Percentiles rank a stretch among this genome's conserved stretches.
Conservation (phyloP, 2,888 invertebrate species). For the Drosophila phalerata region DNA sequence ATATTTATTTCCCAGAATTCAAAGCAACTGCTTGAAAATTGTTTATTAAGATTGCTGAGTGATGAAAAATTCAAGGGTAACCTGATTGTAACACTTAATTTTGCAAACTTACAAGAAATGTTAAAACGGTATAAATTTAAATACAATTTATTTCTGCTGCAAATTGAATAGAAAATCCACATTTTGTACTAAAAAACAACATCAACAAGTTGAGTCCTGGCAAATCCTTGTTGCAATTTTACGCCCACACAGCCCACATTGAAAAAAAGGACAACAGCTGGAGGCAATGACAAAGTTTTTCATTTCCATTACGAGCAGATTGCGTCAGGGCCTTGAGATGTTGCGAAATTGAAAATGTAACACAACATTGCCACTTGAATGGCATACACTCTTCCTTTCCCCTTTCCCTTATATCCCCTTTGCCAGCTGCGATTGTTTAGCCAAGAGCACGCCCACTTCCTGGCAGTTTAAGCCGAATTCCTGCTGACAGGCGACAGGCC, state of each 20-base stretch:
- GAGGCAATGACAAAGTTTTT: constrained; percentile 35
- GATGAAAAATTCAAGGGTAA: neutral
- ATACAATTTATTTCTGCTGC: neutral
- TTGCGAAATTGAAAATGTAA: constrained; percentile 63
- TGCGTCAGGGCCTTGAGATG: constrained; percentile 55
- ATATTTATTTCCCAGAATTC: neutral
- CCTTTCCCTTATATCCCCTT: neutral
- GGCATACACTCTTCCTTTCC: constrained; percentile 4
- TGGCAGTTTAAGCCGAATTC: constrained; percentile 67
- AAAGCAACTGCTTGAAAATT: neutral
- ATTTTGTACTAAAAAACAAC: neutral
- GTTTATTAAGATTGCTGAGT: neutral
- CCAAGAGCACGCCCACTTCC: constrained; percentile 38
- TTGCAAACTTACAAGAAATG: neutral
- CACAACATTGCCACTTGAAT: constrained; percentile 46
- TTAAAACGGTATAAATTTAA: neutral
- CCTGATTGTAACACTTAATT: neutral
- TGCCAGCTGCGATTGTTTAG: constrained; percentile 5
- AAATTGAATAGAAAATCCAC: neutral
- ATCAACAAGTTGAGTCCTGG: constrained; percentile 46
- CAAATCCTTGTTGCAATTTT: constrained; percentile 16
- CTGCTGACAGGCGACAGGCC: constrained; percentile 55
- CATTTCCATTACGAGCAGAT: constrained; percentile 46
- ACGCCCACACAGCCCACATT: constrained; percentile 14
- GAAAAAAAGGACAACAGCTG: neutral